phyloP scores from a whole-genome alignment of 2,113 vertebrate species.

The Rhinolophus ferrumequinum region DNA sequence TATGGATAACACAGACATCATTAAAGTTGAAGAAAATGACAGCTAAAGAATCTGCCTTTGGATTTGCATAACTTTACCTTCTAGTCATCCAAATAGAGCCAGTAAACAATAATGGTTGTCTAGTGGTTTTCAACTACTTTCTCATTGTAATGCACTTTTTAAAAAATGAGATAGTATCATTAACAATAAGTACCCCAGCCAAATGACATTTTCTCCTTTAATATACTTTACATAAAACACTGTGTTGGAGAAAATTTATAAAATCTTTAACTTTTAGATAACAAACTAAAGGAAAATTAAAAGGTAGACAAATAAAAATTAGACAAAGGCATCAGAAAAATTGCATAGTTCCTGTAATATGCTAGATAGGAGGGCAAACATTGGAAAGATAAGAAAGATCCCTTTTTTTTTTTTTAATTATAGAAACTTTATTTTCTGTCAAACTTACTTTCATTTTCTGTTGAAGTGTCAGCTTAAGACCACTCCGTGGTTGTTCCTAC shows the following conservation, averaged over 20 bases:
- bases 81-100: neutral
- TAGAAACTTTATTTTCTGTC: neutral
- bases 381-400: neutral
- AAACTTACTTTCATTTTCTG: neutral
- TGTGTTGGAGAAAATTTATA: neutral
- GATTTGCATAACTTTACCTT: neutral
- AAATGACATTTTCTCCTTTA: neutral
- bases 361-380: neutral
- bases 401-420: neutral
- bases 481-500: neutral
- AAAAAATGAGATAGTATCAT: neutral
- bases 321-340: constrained; percentile 5
- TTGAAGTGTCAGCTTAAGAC: neutral
- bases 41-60: neutral
- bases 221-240: neutral
- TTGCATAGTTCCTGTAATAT: neutral
- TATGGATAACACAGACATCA: neutral
- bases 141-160: neutral
- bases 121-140: neutral
- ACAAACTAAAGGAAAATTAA: neutral
- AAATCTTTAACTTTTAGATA: neutral
- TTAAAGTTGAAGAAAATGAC: neutral
- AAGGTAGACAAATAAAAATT: constrained; percentile 2
- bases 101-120: neutral
- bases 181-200: neutral